Conservation (phyloP, 1,140 invertebrate genomes). For the Aricia agestis region DNA sequence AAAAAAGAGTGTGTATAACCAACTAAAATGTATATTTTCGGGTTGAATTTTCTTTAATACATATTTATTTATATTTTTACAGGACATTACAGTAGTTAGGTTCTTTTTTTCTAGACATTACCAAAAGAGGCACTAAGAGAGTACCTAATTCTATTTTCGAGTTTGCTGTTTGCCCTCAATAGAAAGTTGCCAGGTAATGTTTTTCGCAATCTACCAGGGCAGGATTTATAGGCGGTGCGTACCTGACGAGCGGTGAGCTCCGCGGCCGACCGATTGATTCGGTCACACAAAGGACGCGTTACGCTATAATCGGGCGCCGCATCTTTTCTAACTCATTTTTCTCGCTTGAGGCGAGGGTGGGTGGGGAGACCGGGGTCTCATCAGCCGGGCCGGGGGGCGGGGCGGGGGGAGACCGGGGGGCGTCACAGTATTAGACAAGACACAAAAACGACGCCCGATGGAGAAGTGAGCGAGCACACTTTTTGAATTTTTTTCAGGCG, state of each 20-base stretch:
- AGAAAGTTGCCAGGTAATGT: slow-evolving; percentile 20
- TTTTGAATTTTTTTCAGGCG: slow-evolving; percentile 49
- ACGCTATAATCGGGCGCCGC: slow-evolving; percentile 69
- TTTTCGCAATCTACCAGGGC: slow-evolving; percentile 26
- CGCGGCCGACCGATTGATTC: slow-evolving; percentile 63
- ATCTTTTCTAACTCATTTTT: slow-evolving; percentile 76
- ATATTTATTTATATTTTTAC: too few relatives aligned
- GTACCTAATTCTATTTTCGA: background rate
- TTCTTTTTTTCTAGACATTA: too few relatives aligned
- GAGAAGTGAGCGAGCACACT: slow-evolving; percentile 63
- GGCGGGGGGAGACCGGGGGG: slow-evolving; percentile 54
- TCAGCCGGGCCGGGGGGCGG: slow-evolving; percentile 42
- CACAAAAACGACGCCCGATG: slow-evolving; percentile 67
- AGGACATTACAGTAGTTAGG: too few relatives aligned
- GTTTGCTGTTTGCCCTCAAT: background rate
- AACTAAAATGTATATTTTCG: too few relatives aligned
- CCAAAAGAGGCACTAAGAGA: slow-evolving; percentile 2
- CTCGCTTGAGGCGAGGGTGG: slow-evolving; percentile 52
- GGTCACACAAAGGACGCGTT: slow-evolving; percentile 62
- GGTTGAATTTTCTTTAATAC: too few relatives aligned
- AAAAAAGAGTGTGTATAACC: too few relatives aligned
- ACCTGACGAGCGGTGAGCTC: slow-evolving; percentile 42
- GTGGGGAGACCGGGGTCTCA: slow-evolving; percentile 47
- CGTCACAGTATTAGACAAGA: slow-evolving; percentile 72
- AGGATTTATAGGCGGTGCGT: slow-evolving; percentile 35